Base-by-base conservation (phyloP, 2,113 vertebrate genomes). In the Malurus elegans region DNA sequence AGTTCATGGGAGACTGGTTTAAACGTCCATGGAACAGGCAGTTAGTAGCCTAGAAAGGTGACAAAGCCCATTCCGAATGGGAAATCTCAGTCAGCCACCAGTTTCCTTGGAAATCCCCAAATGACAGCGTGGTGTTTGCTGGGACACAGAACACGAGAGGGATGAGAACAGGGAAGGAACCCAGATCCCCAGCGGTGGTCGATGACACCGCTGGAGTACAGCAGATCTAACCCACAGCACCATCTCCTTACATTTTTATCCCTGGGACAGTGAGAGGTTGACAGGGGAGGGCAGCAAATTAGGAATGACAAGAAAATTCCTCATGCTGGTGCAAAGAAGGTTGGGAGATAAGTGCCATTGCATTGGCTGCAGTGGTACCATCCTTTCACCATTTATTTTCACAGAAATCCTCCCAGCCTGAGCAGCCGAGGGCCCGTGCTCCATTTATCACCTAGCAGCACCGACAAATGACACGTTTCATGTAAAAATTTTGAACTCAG, bases 291-390 rank as follows among this genome's bases (percentile, higher is more conserved):
- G 62, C 69, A 79, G 82, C 4, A 57, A 80, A 66, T n/a, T 23
- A 79, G 64, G 83, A 92, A 75, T 9, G 17, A 14, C 25, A 54
- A 25, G 3, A 73, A 48, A 79, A 48, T 51, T 29, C 70, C 44
- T 45, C 20, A 4, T 1, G 12, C 28, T 65, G 3, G 11, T 1
- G 1, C 42, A 21, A 53, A 28, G 75, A 9, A 44, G 0, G 1
- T 6, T 21, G 69, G 76, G 34, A 72, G 76, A 60, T 0, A 9
- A 24, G 23, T 38, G n/a, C 32, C 17, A 4, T 0, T 32, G 76
- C 76, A 23, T 0, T 18, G 64, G 61, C 5, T 74, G 80, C 71
- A 66, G 18, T 10, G 32, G 47, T 17, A 45, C 57, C 74, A n/a
- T 23, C 67, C 45, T 38, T 25, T 10, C 0, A 31, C 29, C 8